Conservation (phyloP, 2,888 invertebrate genomes). For the Scaptomyza caliginosa region DNA sequence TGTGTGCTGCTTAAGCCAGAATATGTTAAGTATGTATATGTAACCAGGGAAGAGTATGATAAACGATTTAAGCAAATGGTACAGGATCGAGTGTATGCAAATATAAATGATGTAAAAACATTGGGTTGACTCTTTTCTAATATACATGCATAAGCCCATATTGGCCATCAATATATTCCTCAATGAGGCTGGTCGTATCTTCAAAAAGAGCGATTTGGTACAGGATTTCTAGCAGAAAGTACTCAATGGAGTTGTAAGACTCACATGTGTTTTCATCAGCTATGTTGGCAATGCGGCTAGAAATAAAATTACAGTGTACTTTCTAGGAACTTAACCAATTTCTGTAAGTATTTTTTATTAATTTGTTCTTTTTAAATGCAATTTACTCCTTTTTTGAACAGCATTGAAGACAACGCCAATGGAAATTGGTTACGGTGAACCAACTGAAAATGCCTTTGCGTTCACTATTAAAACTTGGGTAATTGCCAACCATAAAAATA, state of each 20-base stretch:
- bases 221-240: background rate
- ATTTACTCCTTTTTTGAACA: background rate
- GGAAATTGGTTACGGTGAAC: background rate
- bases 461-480: background rate
- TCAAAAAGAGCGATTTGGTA: background rate
- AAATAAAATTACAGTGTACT: background rate
- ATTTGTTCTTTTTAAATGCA: background rate
- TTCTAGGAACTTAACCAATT: background rate
- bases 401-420: conserved; percentile 1
- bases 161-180: background rate
- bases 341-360: background rate
- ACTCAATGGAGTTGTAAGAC: background rate
- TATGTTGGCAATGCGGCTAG: background rate
- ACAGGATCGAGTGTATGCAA: background rate
- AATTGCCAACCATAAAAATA: conserved; percentile 2
- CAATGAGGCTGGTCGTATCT: background rate
- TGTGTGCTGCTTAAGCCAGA: background rate
- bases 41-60: background rate
- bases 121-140: background rate
- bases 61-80: background rate
- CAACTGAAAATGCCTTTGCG: background rate
- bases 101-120: background rate
- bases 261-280: too few species aligned
- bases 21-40: background rate
- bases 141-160: background rate